Conservation (phyloP, 2,797 vertebrate genomes). For the Aldrovandia affinis region DNA sequence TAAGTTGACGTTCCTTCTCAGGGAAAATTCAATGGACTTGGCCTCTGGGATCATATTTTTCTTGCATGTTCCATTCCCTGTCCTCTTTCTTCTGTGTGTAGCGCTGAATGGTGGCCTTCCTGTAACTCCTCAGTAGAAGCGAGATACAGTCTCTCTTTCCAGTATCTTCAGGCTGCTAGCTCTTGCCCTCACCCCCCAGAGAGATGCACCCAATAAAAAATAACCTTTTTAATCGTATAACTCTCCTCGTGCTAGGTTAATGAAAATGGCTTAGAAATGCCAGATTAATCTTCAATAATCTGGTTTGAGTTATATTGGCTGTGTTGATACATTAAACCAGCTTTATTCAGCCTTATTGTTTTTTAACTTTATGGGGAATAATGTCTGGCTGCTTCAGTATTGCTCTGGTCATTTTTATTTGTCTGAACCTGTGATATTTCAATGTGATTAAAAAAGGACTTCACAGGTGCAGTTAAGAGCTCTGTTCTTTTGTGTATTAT, state of each 20-base stretch:
- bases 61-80: not conserved
- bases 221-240: not conserved
- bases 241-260: too few species aligned
- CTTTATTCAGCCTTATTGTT: constrained; percentile 7
- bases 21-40: not conserved
- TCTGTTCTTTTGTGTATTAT: not conserved
- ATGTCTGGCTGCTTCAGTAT: not conserved
- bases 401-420: not conserved
- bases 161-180: not conserved
- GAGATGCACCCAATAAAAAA: not conserved
- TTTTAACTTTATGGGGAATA: not conserved
- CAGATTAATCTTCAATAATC: not conserved
- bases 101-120: not conserved
- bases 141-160: not conserved
- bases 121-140: not conserved
- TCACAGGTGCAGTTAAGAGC: not conserved
- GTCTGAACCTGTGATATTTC: not conserved
- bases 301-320: not conserved
- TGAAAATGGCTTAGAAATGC: not conserved
- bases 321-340: not conserved
- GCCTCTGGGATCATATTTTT: not conserved
- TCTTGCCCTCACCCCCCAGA: not conserved
- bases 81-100: not conserved
- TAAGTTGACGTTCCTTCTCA: not conserved
- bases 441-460: not conserved